Evolutionary conservation across 2,113 vertebrate species (phyloP).

Genomic region (Coracopsis vasa): DNA sequence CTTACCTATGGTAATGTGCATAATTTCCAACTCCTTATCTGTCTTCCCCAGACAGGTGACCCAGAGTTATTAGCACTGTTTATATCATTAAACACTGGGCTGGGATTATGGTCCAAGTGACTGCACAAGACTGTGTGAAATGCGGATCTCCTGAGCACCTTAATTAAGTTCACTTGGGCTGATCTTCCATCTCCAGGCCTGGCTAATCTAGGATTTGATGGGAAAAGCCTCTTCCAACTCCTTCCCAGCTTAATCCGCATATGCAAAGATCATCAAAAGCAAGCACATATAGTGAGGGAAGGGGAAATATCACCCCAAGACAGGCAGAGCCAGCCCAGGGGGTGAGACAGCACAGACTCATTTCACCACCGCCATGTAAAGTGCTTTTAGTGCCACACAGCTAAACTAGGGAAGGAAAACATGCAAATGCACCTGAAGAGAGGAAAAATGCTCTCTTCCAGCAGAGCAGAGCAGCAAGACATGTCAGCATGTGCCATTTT

Average conservation of each 20-base stretch:
- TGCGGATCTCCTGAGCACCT: constrained; percentile 1
- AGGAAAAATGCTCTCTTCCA: background rate
- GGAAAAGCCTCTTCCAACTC: background rate
- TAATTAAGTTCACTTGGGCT: constrained; percentile 32
- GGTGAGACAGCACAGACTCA: background rate
- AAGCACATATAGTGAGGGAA: background rate
- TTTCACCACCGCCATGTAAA: background rate
- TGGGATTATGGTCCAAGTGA: constrained; percentile 39
- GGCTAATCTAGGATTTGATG: constrained; percentile 43
- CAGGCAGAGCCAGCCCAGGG: background rate
- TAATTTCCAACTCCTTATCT: constrained; percentile 76
- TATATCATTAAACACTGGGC: constrained; percentile 58
- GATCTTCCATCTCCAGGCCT: constrained; percentile 30
- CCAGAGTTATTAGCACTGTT: constrained; percentile 70
- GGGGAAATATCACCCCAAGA: background rate
- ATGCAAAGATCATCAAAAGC: background rate
- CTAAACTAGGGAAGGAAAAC: background rate
- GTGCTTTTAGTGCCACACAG: background rate
- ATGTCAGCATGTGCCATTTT: background rate
- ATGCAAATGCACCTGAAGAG: background rate
- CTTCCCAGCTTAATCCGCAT: background rate
- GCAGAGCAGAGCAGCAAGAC: background rate
- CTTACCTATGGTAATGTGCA: constrained; percentile 54
- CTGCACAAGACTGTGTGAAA: background rate
- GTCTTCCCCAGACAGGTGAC: constrained; percentile 70